These are phyloP conservation scores for Polyodon spathula DNA, from an alignment of 2,113 vertebrate species.

Conservation along the genomic window DNA sequence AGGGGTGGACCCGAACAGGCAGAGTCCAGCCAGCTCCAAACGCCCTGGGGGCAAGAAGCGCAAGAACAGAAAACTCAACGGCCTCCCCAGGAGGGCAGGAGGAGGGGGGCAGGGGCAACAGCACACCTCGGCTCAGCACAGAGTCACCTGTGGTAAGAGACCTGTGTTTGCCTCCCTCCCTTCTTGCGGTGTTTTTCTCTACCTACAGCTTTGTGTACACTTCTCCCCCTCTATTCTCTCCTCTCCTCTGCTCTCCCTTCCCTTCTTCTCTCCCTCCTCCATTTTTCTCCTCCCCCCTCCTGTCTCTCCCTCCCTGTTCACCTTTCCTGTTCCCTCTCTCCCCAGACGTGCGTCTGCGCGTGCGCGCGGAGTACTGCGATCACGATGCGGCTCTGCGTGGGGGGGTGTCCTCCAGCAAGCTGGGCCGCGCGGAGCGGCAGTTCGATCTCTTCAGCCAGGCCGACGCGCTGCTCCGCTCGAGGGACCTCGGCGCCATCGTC, in stretches of 20 bases:
- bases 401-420: constrained; percentile 70
- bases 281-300: constrained; percentile 14
- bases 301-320: constrained; percentile 11
- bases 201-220: too few relatives aligned
- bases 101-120: constrained; percentile 21
- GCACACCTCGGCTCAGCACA: constrained; percentile 35
- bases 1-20: constrained; percentile 56
- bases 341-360: constrained; percentile 75
- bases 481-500: constrained; percentile 78
- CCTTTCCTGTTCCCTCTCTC: constrained; percentile 16
- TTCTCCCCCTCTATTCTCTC: too few relatives aligned
- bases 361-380: constrained; percentile 78
- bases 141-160: constrained; percentile 76
- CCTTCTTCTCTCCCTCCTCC: too few relatives aligned
- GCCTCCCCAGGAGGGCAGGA: constrained; percentile 37
- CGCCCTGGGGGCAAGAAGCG: constrained; percentile 38
- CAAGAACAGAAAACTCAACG: constrained; percentile 41
- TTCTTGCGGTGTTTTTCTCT: too few relatives aligned
- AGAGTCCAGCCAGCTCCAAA: constrained; percentile 34
- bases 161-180: background rate
- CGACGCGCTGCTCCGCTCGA: constrained; percentile 66
- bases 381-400: constrained; percentile 70
- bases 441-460: constrained; percentile 79
- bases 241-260: too few relatives aligned
- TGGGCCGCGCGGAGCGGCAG: constrained; percentile 69